Evolutionary conservation across 2,888 invertebrate species (phyloP).

Genomic region (Taphrorychus bicolor): DNA sequence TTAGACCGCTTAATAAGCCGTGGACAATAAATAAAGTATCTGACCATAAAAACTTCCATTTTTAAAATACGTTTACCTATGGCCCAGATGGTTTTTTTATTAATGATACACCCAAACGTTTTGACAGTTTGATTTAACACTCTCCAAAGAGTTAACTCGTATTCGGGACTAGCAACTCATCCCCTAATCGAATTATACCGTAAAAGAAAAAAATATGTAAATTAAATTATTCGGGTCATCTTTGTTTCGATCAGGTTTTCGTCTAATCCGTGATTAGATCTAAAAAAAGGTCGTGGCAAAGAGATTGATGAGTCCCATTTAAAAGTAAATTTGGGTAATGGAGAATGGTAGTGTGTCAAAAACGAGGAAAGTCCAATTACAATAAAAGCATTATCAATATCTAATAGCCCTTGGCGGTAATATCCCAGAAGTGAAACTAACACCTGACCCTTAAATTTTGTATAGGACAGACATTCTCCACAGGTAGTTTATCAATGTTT

Average conservation of each 20-base stretch:
- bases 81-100: conserved; percentile 32
- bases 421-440: background rate
- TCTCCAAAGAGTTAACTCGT: conserved; percentile 20
- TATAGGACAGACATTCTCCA: background rate
- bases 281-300: background rate
- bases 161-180: conserved; percentile 23
- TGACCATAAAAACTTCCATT: conserved; percentile 6
- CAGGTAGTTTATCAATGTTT: conserved; percentile 1
- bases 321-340: no score
- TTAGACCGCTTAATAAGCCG: background rate
- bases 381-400: background rate
- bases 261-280: background rate
- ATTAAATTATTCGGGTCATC: background rate
- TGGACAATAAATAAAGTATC: conserved; percentile 1
- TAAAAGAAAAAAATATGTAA: conserved; percentile 6
- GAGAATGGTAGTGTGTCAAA: no score
- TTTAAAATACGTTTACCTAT: conserved; percentile 9
- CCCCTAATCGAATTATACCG: conserved; percentile 27
- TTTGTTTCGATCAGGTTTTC: background rate
- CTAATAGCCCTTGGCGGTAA: background rate
- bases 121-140: conserved; percentile 34
- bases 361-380: background rate
- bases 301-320: no score
- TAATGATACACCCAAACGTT: conserved; percentile 31
- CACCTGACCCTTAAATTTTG: conserved; percentile 2